Evolutionary conservation across 2,888 invertebrate genomes (phyloP).

Genomic region (Elegia similella): DNA sequence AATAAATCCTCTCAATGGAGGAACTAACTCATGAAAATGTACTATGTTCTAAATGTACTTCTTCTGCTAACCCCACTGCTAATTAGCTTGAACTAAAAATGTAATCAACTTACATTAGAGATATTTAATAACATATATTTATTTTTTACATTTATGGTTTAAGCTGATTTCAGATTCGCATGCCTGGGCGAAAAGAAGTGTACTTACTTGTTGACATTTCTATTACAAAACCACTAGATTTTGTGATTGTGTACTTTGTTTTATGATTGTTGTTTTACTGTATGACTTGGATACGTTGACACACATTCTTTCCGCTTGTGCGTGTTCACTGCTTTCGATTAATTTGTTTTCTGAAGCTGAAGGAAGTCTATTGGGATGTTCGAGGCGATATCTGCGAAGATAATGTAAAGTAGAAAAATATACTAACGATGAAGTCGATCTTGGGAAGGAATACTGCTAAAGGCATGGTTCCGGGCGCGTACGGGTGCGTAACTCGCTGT

Average conservation of each 20-base stretch:
- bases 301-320: slow-evolving; percentile 81
- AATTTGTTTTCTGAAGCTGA: slow-evolving; percentile 37
- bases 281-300: slow-evolving; percentile 64
- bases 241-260: slow-evolving; percentile 66
- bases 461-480: slow-evolving; percentile 61
- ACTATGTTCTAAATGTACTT: slow-evolving; percentile 49
- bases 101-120: too few relatives aligned
- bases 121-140: background rate
- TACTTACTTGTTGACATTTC: slow-evolving; percentile 48
- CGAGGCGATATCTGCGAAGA: slow-evolving; percentile 10
- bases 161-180: slow-evolving; percentile 57
- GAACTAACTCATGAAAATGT: background rate
- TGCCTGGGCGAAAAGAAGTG: slow-evolving; percentile 79
- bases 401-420: background rate
- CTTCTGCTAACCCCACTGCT: slow-evolving; percentile 31
- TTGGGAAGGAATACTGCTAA: slow-evolving; percentile 30
- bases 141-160: slow-evolving; percentile 51
- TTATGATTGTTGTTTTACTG: slow-evolving; percentile 65
- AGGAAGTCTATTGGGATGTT: slow-evolving; percentile 7
- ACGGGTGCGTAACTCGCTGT: slow-evolving; percentile 53
- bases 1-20: background rate
- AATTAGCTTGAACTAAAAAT: slow-evolving; percentile 59
- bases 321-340: slow-evolving; percentile 77
- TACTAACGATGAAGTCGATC: slow-evolving; percentile 31
- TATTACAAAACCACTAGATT: slow-evolving; percentile 52